Evolutionary conservation across 2,797 vertebrate species (phyloP).

Genomic region (Macropodus opercularis): DNA sequence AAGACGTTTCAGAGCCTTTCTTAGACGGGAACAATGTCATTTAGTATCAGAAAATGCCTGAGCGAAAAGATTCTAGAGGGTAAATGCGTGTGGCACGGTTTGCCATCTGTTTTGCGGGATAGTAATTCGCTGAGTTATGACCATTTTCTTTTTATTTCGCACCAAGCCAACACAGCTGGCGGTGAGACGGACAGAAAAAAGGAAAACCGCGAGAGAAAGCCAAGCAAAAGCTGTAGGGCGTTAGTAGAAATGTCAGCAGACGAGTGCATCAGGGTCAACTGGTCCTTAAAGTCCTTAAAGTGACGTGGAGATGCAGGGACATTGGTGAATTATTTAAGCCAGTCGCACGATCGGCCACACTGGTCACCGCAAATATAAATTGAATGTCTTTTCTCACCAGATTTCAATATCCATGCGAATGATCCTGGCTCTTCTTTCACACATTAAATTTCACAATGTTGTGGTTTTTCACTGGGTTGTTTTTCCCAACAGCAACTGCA

Average conservation of each 20-base stretch:
- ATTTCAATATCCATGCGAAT: constrained; percentile 14
- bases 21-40: constrained; percentile 29
- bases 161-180: constrained; percentile 63
- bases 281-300: not conserved
- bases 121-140: constrained; percentile 55
- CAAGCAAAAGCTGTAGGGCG: constrained; percentile 7
- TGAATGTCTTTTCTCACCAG: constrained; percentile 18
- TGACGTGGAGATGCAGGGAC: not conserved
- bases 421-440: constrained; percentile 26
- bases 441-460: constrained; percentile 49
- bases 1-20: constrained; percentile 25
- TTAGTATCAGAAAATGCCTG: constrained; percentile 26
- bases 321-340: not conserved
- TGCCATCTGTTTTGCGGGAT: constrained; percentile 63
- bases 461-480: constrained; percentile 35
- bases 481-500: constrained; percentile 40
- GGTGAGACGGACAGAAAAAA: constrained; percentile 21
- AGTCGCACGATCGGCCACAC: constrained; percentile 1
- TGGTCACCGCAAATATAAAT: constrained; percentile 21
- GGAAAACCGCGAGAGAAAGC: constrained; percentile 3
- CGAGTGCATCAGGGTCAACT: constrained; percentile 34
- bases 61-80: constrained; percentile 32
- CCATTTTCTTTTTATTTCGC: constrained; percentile 52
- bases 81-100: constrained; percentile 62
- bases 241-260: constrained; percentile 9